Conservation (phyloP, 1,140 invertebrate species). For the Calycopis cecrops region DNA sequence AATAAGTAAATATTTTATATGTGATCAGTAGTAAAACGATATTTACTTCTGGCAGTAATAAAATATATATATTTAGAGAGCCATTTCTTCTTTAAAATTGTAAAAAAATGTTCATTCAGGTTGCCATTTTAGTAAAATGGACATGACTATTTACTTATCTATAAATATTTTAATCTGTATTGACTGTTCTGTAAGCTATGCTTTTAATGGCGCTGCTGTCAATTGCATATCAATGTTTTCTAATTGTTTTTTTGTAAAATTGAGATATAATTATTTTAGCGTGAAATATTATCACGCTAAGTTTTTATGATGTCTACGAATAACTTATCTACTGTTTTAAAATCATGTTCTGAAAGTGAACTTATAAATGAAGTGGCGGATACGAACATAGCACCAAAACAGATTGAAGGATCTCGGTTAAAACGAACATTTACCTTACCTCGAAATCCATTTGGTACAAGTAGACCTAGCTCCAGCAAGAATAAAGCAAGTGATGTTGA, state of each 20-base stretch:
- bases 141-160: too few relatives aligned
- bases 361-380: constrained; percentile 68
- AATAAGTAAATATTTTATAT: too few relatives aligned
- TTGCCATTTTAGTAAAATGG: too few relatives aligned
- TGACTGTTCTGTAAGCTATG: neutral
- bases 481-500: constrained; percentile 50
- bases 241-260: constrained; percentile 50
- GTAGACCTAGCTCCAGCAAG: constrained; percentile 57
- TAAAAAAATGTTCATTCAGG: too few relatives aligned
- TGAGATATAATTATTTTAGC: constrained; percentile 22
- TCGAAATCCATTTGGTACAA: constrained; percentile 69
- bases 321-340: constrained; percentile 68
- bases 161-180: neutral
- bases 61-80: too few relatives aligned
- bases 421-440: constrained; percentile 74
- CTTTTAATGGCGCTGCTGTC: constrained; percentile 57
- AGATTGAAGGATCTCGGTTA: constrained; percentile 70
- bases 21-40: too few relatives aligned
- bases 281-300: constrained; percentile 1
- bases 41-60: too few relatives aligned
- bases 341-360: constrained; percentile 73
- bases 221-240: constrained; percentile 69
- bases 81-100: too few relatives aligned
- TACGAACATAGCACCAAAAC: constrained; percentile 69
- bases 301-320: constrained; percentile 58